Conservation (phyloP, 2,113 vertebrate species). For the Rhabdornis inornatus region DNA sequence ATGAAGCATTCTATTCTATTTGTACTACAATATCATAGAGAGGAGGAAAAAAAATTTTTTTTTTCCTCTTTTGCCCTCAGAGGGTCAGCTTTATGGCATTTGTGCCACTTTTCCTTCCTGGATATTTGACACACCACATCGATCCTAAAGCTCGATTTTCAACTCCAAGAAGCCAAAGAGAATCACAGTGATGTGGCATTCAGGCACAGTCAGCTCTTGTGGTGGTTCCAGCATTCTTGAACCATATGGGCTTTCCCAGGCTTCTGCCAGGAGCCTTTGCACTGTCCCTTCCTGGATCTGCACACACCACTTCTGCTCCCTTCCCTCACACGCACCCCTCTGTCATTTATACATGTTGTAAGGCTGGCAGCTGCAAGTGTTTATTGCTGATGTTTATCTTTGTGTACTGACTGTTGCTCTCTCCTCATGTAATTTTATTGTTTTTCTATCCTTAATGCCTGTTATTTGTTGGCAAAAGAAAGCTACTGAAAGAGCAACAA, state of each 20-base stretch:
- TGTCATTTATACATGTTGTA: neutral
- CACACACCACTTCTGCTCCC: neutral
- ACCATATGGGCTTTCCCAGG: neutral
- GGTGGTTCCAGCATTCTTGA: neutral
- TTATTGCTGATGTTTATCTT: conserved; percentile 34
- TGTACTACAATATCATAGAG: neutral
- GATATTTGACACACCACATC: neutral
- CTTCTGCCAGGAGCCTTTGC: neutral
- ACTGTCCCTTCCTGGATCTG: neutral
- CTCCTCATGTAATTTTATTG: neutral
- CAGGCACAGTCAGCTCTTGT: neutral
- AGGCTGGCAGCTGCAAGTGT: neutral
- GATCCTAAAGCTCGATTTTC: neutral
- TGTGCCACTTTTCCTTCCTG: neutral
- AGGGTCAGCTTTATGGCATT: neutral
- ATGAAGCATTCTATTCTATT: neutral
- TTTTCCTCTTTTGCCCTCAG: neutral
- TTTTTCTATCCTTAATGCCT: neutral
- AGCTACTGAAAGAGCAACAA: neutral
- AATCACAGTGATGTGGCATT: neutral
- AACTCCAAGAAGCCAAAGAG: neutral
- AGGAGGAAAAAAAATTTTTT: fast-evolving
- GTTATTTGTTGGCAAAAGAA: neutral
- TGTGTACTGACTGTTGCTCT: neutral
- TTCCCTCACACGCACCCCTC: neutral